These are phyloP conservation scores for Poeciliopsis occidentalis DNA, from an alignment of 2,113 vertebrate genomes.

Conservation along the genomic window DNA sequence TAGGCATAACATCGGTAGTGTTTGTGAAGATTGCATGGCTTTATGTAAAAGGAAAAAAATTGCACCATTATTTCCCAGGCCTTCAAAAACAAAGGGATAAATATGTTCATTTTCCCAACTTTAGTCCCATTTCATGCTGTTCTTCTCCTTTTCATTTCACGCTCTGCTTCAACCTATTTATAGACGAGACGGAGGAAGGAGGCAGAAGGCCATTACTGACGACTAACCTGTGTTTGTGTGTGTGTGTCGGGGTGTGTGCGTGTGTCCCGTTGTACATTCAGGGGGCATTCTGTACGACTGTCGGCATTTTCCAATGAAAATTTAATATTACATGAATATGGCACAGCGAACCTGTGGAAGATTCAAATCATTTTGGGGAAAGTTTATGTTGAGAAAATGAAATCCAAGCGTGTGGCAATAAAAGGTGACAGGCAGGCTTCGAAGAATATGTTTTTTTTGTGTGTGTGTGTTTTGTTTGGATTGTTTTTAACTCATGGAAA, in stretches of 20 bases:
- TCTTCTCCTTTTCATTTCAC: constrained; percentile 77
- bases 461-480: too few species aligned
- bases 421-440: too few species aligned
- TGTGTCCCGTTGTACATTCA: too few species aligned
- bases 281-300: too few species aligned
- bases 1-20: constrained; percentile 47
- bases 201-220: constrained; percentile 40
- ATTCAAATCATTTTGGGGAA: too few species aligned
- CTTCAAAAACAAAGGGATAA: constrained; percentile 73
- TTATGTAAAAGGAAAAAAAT: constrained; percentile 50
- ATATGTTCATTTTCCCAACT: constrained; percentile 70
- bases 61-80: constrained; percentile 49
- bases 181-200: constrained; percentile 63
- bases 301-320: too few species aligned
- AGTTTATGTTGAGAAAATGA: too few species aligned
- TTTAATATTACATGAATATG: too few species aligned
- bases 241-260: not conserved
- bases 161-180: constrained; percentile 77
- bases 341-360: too few species aligned
- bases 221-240: constrained; percentile 13
- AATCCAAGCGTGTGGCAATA: too few species aligned
- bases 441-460: too few species aligned
- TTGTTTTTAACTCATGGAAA: too few species aligned
- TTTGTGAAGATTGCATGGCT: constrained; percentile 69
- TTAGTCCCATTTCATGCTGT: constrained; percentile 71